Evolutionary conservation across 2,888 invertebrate species (phyloP).

Genomic region (Lacanobia wlatinum): DNA sequence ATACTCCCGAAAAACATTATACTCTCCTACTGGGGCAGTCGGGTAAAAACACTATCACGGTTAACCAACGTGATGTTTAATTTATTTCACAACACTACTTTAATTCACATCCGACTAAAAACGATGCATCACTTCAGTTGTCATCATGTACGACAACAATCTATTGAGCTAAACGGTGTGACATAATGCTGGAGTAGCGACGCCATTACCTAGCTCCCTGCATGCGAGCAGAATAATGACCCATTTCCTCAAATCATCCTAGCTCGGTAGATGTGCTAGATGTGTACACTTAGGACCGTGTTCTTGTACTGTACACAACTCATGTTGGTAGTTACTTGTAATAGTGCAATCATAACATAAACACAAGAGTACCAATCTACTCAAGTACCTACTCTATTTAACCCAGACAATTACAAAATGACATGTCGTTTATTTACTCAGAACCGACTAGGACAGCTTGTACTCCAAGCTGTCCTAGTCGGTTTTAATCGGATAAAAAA

Average conservation of each 20-base stretch:
- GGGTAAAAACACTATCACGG: not conserved
- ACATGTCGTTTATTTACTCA: conserved; percentile 7
- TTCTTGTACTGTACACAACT: conserved; percentile 16
- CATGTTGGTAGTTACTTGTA: conserved; percentile 17
- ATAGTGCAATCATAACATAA: conserved; percentile 30
- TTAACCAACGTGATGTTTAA: not conserved
- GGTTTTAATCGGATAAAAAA: conserved; percentile 34
- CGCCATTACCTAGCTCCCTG: conserved; percentile 29
- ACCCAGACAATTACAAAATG: conserved; percentile 14
- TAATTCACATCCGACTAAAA: conserved; percentile 6
- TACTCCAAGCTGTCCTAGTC: not conserved
- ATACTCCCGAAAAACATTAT: too few species aligned
- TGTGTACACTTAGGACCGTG: conserved; percentile 11
- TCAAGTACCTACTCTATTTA: conserved; percentile 5
- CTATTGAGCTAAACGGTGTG: conserved; percentile 40
- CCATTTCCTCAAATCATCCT: conserved; percentile 46
- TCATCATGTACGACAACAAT: conserved; percentile 50
- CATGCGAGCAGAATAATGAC: conserved; percentile 52
- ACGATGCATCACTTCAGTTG: conserved; percentile 33
- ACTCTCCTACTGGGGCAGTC: too few species aligned
- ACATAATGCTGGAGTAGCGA: conserved; percentile 29
- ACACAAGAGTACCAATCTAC: conserved; percentile 5
- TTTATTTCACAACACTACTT: not conserved
- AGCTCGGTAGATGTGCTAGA: conserved; percentile 26
- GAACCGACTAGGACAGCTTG: too few species aligned